These are phyloP conservation scores for Clarias fuscus DNA, from an alignment of 2,797 vertebrate species.

Conservation along the genomic window DNA sequence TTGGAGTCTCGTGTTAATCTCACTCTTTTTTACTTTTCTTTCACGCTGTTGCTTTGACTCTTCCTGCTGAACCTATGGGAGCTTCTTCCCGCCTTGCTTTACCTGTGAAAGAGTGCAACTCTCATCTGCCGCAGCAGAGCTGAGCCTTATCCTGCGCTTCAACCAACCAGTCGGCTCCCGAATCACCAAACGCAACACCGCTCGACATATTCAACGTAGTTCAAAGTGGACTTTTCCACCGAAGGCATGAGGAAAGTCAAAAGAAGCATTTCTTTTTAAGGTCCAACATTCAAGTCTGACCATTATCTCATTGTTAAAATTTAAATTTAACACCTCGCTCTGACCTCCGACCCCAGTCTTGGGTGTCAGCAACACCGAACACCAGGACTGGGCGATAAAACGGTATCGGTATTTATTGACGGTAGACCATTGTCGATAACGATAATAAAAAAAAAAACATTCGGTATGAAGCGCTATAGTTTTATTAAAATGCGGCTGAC, in stretches of 20 bases:
- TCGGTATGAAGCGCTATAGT: too few species aligned
- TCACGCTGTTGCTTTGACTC: constrained; percentile 58
- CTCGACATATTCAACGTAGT: background rate
- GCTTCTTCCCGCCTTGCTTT: constrained; percentile 80
- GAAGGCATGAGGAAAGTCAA: background rate
- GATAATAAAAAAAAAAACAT: too few species aligned
- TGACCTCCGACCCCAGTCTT: too few species aligned
- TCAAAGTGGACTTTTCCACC: background rate
- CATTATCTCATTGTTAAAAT: background rate
- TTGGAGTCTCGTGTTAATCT: constrained; percentile 72
- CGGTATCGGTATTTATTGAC: too few species aligned
- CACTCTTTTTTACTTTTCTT: constrained; percentile 53
- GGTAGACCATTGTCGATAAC: too few species aligned
- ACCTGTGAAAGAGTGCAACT: constrained; percentile 81
- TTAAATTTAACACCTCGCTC: too few species aligned
- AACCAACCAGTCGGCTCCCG: too few species aligned
- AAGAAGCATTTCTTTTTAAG: background rate
- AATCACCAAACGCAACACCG: background rate
- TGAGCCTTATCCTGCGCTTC: background rate
- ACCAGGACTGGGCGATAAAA: too few species aligned
- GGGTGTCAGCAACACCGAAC: too few species aligned
- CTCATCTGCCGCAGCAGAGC: constrained; percentile 64
- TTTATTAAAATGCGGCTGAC: too few species aligned
- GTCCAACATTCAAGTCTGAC: background rate
- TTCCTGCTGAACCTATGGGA: constrained; percentile 77